Evolutionary conservation across 2,797 vertebrate species (phyloP).

Genomic region (Xenops minutus): DNA sequence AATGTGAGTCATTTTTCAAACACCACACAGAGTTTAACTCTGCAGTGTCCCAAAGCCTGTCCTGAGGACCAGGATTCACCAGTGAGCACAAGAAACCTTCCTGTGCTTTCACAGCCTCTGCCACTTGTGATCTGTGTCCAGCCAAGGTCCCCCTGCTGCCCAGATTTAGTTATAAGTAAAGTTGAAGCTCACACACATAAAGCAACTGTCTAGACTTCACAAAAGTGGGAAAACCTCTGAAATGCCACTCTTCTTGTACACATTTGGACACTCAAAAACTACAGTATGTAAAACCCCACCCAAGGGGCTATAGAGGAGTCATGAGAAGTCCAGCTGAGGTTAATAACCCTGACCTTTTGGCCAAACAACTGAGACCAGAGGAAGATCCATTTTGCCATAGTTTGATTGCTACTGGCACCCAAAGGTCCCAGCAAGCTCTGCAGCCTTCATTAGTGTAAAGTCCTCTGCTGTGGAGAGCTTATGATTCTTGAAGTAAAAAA

Average conservation of each 20-base stretch:
- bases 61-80: background rate
- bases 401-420: background rate
- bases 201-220: background rate
- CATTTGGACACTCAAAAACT: background rate
- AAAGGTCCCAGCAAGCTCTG: background rate
- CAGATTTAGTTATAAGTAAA: background rate
- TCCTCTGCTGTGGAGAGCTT: background rate
- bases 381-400: background rate
- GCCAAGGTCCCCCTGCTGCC: background rate
- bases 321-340: background rate
- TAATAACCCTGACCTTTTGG: background rate
- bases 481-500: background rate
- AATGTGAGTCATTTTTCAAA: background rate
- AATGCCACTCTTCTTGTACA: background rate
- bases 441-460: fast-evolving
- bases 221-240: background rate
- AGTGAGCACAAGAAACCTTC: background rate
- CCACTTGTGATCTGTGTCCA: background rate
- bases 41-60: background rate
- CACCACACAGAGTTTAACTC: background rate
- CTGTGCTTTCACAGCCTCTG: background rate
- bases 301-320: background rate
- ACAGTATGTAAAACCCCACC: background rate
- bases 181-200: background rate
- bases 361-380: background rate